These are phyloP conservation scores for Ficedula albicollis DNA, from an alignment of 2,797 vertebrate species.

Conservation along the genomic window DNA sequence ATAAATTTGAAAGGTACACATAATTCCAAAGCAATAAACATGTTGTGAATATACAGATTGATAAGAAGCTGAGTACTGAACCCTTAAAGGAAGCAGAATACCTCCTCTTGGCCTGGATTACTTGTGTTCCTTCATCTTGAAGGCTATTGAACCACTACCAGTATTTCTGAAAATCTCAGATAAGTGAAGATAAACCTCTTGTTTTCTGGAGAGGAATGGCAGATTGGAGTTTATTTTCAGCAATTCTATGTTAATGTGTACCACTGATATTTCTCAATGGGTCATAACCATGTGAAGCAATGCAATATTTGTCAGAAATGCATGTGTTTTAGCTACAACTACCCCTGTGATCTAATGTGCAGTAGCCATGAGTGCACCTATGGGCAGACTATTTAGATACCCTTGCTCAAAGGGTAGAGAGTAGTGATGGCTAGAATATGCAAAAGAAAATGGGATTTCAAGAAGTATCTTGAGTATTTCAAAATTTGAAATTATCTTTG, in stretches of 20 bases:
- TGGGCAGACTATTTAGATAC: background rate
- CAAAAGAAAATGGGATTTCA: background rate
- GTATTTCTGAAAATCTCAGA: background rate
- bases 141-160: background rate
- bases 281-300: background rate
- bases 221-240: background rate
- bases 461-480: background rate
- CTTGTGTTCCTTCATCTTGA: background rate
- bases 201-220: background rate
- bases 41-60: background rate
- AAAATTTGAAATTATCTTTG: background rate
- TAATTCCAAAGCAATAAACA: background rate
- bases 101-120: background rate
- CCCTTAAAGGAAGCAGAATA: background rate
- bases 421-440: background rate
- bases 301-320: background rate
- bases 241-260: background rate
- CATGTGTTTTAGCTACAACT: background rate
- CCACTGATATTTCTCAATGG: background rate
- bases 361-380: background rate
- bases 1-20: background rate
- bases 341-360: background rate
- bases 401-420: background rate
- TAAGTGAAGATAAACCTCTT: background rate
- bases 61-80: background rate